Evolutionary conservation across 2,888 invertebrate genomes (phyloP), one percentile per base, ranked within the genome.

Genomic region (Limnephilus rhombicus): DNA sequence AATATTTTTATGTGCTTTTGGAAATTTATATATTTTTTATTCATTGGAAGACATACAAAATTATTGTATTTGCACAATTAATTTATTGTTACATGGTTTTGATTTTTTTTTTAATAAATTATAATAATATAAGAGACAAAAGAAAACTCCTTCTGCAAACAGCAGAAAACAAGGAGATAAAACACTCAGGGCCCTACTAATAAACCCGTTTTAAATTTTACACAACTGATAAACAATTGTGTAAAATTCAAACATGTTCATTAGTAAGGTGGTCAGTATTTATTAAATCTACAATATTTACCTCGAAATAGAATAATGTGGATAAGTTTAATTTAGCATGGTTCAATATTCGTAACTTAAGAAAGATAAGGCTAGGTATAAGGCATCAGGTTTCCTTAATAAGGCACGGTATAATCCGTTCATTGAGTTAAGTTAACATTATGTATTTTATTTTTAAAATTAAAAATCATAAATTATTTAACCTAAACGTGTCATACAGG

Each of bases 21-120:
- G 81, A 88, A 85, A 89, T 90, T 92, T 45, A 91, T 88, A 91
- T 91, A 83, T 24, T 88, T 37, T 91, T 92, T 90, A 80, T 90
- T 93, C 85, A 92, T 92, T 92, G 93, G 93, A 93, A 93, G 93
- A 93, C 93, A 91, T 92, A 92, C 92, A 92, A 92, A 85, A 91
- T 87, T 91, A 91, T 92, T 92, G 92, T 92, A 91, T 92, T 92
- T 92, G 91, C 92, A 92, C 90, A 82, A 80, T 87, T 86, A 18
- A 68, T 90, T 90, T 31, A 37, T 83, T 45, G 34, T 53, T 83
- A 68, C 3, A 80, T 4, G 29, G 81, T 89, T 89, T 41, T 80
- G 80, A n/a, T 41, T n/a, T 53, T 90, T 31, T 31, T 90, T 90
- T 45, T 11, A 81, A 41, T 37, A 89, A 81, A 81, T 45, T 81